phyloP scores from a whole-genome alignment of 2,797 vertebrate genomes.

The Sparus aurata region DNA sequence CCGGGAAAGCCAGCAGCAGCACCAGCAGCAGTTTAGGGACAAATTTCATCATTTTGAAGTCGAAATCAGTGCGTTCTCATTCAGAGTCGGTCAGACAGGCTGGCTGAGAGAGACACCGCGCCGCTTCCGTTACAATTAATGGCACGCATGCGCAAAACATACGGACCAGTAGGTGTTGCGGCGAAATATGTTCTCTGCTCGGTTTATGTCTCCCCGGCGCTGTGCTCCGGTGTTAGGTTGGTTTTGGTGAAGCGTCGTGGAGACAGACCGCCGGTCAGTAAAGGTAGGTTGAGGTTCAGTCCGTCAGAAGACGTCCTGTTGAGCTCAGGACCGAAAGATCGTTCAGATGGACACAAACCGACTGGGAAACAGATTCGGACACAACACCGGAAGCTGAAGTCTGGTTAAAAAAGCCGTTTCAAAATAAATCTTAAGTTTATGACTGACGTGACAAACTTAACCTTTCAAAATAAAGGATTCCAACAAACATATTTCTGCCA shows the following conservation, averaged over 20 bases:
- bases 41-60: conserved; percentile 76
- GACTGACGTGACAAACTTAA: neutral
- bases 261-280: neutral
- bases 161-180: fast-evolving
- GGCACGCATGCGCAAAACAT: conserved; percentile 46
- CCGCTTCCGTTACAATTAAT: conserved; percentile 35
- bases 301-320: neutral
- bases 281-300: neutral
- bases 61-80: conserved; percentile 58
- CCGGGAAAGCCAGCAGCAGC: conserved; percentile 80
- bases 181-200: fast-evolving
- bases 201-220: neutral
- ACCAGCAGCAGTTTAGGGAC: conserved; percentile 83
- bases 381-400: neutral
- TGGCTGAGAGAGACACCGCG: neutral
- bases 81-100: conserved; percentile 41
- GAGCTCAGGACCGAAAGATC: neutral
- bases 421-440: neutral
- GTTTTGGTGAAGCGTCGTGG: neutral
- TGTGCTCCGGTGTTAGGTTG: no score
- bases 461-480: conserved; percentile 1
- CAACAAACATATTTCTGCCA: no score
- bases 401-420: neutral
- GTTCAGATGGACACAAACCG: neutral
- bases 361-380: neutral